Evolutionary conservation across 2,888 invertebrate species (phyloP).

Genomic region (Autographa pulchrina): DNA sequence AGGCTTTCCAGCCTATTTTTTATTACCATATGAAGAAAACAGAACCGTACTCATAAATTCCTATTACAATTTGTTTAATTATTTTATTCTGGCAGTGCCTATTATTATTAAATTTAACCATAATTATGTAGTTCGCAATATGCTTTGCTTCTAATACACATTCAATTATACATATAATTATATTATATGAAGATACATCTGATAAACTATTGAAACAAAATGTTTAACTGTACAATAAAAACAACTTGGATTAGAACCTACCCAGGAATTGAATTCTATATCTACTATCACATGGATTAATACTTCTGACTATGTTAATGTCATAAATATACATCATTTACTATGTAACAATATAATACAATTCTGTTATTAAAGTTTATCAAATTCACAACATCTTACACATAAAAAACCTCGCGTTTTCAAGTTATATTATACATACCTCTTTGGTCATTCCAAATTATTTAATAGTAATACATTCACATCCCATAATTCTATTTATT

Average conservation of each 20-base stretch:
- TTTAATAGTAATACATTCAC: slow-evolving; percentile 49
- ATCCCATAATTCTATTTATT: slow-evolving; percentile 35
- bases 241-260: slow-evolving; percentile 41
- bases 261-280: slow-evolving; percentile 65
- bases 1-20: not conserved
- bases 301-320: slow-evolving; percentile 80
- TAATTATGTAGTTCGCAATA: slow-evolving; percentile 30
- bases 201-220: slow-evolving; percentile 16
- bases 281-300: slow-evolving; percentile 88
- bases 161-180: slow-evolving; percentile 18
- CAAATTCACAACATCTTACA: slow-evolving; percentile 82
- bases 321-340: slow-evolving; percentile 67
- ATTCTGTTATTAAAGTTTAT: slow-evolving; percentile 69
- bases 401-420: slow-evolving; percentile 63
- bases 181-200: slow-evolving; percentile 19
- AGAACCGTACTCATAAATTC: not conserved
- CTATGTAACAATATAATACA: slow-evolving; percentile 73
- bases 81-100: slow-evolving; percentile 74
- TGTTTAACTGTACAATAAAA: slow-evolving; percentile 30
- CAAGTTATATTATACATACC: slow-evolving; percentile 66
- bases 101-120: slow-evolving; percentile 53
- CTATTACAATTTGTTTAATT: slow-evolving; percentile 30
- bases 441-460: slow-evolving; percentile 83
- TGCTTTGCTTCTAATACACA: slow-evolving; percentile 37
- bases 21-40: not conserved